Percentiles rank a stretch among this genome's conserved stretches.
These are phyloP conservation scores for Daphoenositta chrysoptera DNA, from an alignment of 2,113 vertebrate species.

Conservation along the genomic window DNA sequence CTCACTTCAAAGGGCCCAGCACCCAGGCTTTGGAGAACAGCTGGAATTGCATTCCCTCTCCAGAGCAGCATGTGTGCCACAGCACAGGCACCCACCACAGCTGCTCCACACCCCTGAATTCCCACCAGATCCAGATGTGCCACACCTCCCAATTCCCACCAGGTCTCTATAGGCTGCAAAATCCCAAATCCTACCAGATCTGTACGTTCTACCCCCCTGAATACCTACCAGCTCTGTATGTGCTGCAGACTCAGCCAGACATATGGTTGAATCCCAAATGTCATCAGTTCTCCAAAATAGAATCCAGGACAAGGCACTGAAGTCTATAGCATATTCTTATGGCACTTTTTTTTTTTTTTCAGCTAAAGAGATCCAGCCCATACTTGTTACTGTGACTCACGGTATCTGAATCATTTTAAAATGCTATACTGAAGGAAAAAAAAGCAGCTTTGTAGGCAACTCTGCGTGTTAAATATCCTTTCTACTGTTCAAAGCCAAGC, in stretches of 20 bases:
- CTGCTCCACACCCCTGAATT: not conserved
- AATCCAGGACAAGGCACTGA: constrained; percentile 44
- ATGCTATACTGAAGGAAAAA: not conserved
- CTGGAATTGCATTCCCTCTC: not conserved
- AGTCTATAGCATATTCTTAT: constrained; percentile 26
- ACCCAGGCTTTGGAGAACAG: not conserved
- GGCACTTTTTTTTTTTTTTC: not conserved
- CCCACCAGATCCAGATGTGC: not conserved
- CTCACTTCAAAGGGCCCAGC: not conserved
- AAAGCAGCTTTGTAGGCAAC: not conserved
- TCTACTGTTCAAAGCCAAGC: not conserved
- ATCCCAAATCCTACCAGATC: not conserved
- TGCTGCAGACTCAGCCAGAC: not conserved
- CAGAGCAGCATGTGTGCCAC: not conserved
- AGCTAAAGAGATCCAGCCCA: constrained; percentile 8
- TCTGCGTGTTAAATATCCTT: not conserved
- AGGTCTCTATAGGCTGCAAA: not conserved
- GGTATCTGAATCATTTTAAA: constrained; percentile 36
- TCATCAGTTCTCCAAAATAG: constrained; percentile 35
- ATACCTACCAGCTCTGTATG: not conserved
- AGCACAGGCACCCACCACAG: not conserved
- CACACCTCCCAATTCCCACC: not conserved
- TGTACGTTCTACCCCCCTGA: not conserved
- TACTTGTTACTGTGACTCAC: constrained; percentile 45
- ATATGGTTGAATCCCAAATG: constrained; percentile 37